Evolutionary conservation across 2,113 vertebrate species (phyloP).

Genomic region (Mungos mungo): DNA sequence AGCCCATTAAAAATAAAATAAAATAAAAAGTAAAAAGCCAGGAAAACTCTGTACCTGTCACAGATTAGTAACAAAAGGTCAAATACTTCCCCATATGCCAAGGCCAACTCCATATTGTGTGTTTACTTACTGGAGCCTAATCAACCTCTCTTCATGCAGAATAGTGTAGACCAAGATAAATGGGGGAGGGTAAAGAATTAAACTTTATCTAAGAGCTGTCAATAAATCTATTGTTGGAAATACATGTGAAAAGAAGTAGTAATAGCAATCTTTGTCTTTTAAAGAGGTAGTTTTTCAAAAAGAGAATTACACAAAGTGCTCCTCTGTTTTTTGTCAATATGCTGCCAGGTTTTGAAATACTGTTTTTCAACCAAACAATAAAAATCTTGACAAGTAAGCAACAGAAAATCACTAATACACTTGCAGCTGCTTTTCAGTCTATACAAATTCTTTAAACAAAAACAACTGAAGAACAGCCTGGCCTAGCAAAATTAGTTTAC

Average conservation of each 20-base stretch:
- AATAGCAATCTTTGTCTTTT: constrained; percentile 86
- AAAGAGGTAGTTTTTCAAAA: constrained; percentile 89
- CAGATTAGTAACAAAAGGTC: constrained; percentile 83
- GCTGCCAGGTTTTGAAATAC: constrained; percentile 87
- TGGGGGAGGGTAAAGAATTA: constrained; percentile 72
- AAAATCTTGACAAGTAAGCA: constrained; percentile 85
- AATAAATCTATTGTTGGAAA: constrained; percentile 85
- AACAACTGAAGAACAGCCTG: constrained; percentile 78
- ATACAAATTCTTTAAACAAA: constrained; percentile 85
- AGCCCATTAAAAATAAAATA: constrained; percentile 64
- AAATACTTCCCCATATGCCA: constrained; percentile 77
- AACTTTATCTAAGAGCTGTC: constrained; percentile 82
- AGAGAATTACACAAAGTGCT: constrained; percentile 90
- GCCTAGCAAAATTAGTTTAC: constrained; percentile 71
- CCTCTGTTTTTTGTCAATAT: constrained; percentile 89
- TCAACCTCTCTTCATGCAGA: constrained; percentile 75
- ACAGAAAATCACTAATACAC: constrained; percentile 84
- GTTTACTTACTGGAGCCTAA: constrained; percentile 77
- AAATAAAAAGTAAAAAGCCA: not conserved
- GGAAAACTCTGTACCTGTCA: constrained; percentile 79
- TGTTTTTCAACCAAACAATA: constrained; percentile 85
- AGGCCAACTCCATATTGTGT: constrained; percentile 76
- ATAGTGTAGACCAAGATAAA: constrained; percentile 76
- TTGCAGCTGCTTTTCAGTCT: constrained; percentile 84
- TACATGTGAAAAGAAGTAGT: constrained; percentile 79